phyloP scores from a whole-genome alignment of 2,888 invertebrate genomes.

The Apotomis capreana region DNA sequence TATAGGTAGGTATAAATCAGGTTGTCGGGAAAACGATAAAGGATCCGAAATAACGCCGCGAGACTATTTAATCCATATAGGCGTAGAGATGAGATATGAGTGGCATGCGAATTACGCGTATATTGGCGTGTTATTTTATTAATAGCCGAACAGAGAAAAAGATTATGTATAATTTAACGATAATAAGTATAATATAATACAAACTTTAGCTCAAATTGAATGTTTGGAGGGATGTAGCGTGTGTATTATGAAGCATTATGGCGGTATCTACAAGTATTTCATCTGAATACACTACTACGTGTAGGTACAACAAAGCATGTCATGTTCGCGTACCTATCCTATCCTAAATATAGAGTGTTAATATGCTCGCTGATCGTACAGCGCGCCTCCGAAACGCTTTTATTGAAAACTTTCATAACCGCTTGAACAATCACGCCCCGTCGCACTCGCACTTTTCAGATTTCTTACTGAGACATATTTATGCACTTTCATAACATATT shows the following conservation, averaged over 20 bases:
- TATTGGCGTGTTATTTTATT: neutral
- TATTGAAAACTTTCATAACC: conserved; percentile 1
- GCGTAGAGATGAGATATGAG: conserved; percentile 1
- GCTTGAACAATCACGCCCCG: neutral
- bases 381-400: conserved; percentile 1
- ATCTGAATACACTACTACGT: neutral
- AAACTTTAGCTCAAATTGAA: neutral
- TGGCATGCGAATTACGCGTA: neutral
- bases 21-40: neutral
- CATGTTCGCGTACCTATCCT: neutral
- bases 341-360: neutral
- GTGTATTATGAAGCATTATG: neutral
- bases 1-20: neutral
- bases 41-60: neutral
- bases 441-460: neutral
- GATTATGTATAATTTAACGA: neutral
- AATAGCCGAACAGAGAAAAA: neutral
- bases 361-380: neutral
- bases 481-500: neutral
- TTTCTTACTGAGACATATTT: neutral
- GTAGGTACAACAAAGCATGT: neutral
- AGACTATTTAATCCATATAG: neutral
- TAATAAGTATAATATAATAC: neutral
- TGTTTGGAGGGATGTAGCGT: neutral
- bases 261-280: neutral